Evolutionary conservation across 2,797 vertebrate species (phyloP).

Genomic region (Sandelia bainsii): DNA sequence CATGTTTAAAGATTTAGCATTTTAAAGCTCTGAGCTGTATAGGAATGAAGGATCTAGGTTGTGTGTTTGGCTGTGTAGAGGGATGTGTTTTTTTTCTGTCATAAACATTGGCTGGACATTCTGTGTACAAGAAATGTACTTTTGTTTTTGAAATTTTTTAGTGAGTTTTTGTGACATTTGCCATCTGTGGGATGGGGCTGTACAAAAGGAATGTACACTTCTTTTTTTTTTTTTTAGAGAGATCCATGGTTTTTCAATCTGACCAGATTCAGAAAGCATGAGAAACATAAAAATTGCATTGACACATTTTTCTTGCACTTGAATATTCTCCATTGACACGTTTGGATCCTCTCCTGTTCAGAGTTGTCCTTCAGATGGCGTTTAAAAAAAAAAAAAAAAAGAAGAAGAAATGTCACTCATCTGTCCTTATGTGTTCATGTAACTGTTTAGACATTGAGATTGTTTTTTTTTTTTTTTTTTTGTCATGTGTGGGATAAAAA

Average conservation of each 20-base stretch:
- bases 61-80: conserved; percentile 72
- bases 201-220: conserved; percentile 77
- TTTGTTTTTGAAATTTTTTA: conserved; percentile 55
- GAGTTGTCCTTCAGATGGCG: conserved; percentile 65
- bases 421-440: conserved; percentile 65
- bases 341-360: conserved; percentile 67
- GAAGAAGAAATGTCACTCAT: conserved; percentile 41
- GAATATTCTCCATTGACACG: conserved; percentile 49
- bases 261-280: conserved; percentile 69
- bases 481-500: conserved; percentile 71
- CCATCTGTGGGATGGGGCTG: conserved; percentile 71
- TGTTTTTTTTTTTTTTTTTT: conserved; percentile 40
- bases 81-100: conserved; percentile 62
- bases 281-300: conserved; percentile 48
- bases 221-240: conserved; percentile 57
- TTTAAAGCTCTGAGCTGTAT: conserved; percentile 79
- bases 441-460: conserved; percentile 58
- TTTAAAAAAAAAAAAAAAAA: background rate
- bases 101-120: conserved; percentile 77
- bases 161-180: conserved; percentile 66
- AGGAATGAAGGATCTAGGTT: conserved; percentile 81
- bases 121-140: conserved; percentile 72
- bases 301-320: too few relatives aligned
- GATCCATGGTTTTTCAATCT: conserved; percentile 67
- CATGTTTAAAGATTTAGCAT: conserved; percentile 81